Percentiles rank a stretch among this genome's conserved stretches.
Conservation (phyloP, 2,888 invertebrate genomes). For the Volucella zonaria region DNA sequence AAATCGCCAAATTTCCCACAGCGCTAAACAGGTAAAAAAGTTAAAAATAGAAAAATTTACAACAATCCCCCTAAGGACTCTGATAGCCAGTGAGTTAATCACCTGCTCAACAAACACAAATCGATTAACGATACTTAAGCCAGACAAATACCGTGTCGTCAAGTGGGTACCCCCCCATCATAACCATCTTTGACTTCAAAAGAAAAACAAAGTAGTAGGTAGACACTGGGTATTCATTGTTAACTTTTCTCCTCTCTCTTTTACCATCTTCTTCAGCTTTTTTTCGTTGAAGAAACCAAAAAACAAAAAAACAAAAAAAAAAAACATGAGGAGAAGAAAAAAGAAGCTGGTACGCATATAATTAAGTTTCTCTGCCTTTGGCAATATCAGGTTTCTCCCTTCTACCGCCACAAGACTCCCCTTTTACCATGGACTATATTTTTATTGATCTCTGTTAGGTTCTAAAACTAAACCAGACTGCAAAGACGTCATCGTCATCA, state of each 20-base stretch:
- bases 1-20: neutral
- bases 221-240: neutral
- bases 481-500: conserved; percentile 18
- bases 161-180: conserved; percentile 35
- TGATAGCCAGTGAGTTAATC: conserved; percentile 16
- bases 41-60: neutral
- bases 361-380: conserved; percentile 42
- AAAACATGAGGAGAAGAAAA: conserved; percentile 2
- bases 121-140: conserved; percentile 35
- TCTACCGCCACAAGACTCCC: neutral
- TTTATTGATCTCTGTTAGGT: conserved; percentile 28
- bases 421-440: neutral
- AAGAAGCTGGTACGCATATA: conserved; percentile 22
- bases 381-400: conserved; percentile 1
- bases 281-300: too few relatives aligned
- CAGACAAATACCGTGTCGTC: conserved; percentile 26
- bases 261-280: too few relatives aligned
- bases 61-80: neutral
- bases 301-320: neutral
- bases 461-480: neutral
- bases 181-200: conserved; percentile 2
- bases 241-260: too few relatives aligned
- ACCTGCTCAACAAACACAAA: conserved; percentile 31
- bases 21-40: too few relatives aligned
- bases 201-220: conserved; percentile 1